phyloP scores from a whole-genome alignment of 2,888 invertebrate species.

The Erynnis tages region DNA sequence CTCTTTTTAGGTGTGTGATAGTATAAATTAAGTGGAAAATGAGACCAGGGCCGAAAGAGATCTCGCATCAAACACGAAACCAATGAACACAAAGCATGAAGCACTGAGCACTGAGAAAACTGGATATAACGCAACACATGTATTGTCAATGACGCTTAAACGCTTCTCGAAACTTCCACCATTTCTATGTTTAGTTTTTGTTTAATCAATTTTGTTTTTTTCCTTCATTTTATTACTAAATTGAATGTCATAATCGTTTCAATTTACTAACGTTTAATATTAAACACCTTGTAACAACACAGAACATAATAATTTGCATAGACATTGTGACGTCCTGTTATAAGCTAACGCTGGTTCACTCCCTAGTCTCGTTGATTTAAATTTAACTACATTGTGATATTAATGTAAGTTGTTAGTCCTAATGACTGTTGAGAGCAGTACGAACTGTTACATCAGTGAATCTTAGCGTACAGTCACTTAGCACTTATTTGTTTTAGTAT shows the following conservation, averaged over 20 bases:
- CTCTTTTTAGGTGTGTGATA: conserved; percentile 64
- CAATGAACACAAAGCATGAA: conserved; percentile 41
- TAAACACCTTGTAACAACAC: not conserved
- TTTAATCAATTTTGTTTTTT: conserved; percentile 26
- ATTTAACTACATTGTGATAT: conserved; percentile 9
- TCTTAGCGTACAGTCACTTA: no score
- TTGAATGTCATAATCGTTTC: conserved; percentile 1
- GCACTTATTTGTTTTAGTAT: no score
- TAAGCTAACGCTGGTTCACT: conserved; percentile 4
- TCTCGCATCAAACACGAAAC: conserved; percentile 52
- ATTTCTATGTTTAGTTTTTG: conserved; percentile 24
- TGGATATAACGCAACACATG: conserved; percentile 29
- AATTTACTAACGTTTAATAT: not conserved
- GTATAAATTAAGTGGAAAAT: conserved; percentile 60
- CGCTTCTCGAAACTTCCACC: conserved; percentile 28
- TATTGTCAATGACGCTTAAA: conserved; percentile 35
- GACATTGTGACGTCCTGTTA: conserved; percentile 2
- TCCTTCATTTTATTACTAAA: not conserved
- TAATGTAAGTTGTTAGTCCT: not conserved
- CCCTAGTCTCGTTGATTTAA: conserved; percentile 1
- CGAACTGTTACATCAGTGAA: no score
- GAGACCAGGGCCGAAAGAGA: conserved; percentile 81
- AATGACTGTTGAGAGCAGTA: conserved; percentile 8
- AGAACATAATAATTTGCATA: not conserved
- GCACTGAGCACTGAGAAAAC: conserved; percentile 63